These are phyloP conservation scores for Bombus waltoni DNA, from an alignment of 1,140 invertebrate species.

Conservation along the genomic window DNA sequence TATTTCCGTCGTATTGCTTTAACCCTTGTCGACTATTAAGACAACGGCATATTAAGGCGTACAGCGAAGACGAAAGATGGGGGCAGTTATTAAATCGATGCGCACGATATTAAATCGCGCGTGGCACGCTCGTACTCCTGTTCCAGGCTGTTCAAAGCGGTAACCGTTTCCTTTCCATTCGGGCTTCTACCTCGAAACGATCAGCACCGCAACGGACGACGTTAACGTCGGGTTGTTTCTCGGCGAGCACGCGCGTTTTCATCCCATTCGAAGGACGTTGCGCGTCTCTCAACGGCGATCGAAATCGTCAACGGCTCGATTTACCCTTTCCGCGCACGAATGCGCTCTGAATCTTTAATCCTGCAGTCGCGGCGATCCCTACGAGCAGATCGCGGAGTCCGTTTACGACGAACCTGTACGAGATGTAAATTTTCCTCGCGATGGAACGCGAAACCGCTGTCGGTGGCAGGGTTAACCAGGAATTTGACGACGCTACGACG, in stretches of 20 bases:
- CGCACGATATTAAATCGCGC: background rate
- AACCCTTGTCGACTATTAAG: too few species aligned
- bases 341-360: too few species aligned
- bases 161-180: constrained; percentile 47
- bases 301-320: constrained; percentile 46
- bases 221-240: constrained; percentile 61
- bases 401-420: too few species aligned
- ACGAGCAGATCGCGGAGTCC: too few species aligned
- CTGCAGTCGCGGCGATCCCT: too few species aligned
- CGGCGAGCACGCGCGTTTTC: constrained; percentile 49
- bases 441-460: too few species aligned
- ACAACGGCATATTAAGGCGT: background rate
- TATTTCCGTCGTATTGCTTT: too few species aligned
- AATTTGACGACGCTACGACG: too few species aligned
- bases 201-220: constrained; percentile 24
- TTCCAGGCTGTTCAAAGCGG: constrained; percentile 18
- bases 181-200: constrained; percentile 43
- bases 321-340: background rate
- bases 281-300: constrained; percentile 47
- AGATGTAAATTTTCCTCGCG: too few species aligned
- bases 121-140: background rate
- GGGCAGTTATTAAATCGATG: too few species aligned
- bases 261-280: background rate
- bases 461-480: too few species aligned
- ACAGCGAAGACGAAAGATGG: background rate